Conservation (phyloP, 2,888 invertebrate genomes). For the Rugalucina vietnamica region DNA sequence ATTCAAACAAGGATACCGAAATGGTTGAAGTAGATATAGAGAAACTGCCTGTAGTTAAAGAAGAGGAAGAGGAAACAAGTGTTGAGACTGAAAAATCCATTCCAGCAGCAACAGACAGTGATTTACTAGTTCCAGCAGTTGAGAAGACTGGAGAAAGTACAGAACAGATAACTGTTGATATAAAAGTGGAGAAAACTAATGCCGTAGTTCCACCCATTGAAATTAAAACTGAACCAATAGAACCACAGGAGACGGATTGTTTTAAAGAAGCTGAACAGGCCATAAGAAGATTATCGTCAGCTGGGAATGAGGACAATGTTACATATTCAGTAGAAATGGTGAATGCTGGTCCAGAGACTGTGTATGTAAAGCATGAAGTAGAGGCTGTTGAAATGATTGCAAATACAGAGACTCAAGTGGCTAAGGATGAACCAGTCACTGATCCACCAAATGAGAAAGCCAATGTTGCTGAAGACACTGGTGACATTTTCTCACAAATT, state of each 20-base stretch:
- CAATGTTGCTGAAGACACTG: conserved; percentile 48
- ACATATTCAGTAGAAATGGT: neutral
- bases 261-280: conserved; percentile 95
- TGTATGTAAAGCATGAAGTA: conserved; percentile 47
- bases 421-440: neutral
- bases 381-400: conserved; percentile 33
- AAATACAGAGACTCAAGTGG: conserved; percentile 13
- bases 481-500: conserved; percentile 82
- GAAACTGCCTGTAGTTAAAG: neutral
- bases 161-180: conserved; percentile 37
- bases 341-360: conserved; percentile 5
- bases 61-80: neutral
- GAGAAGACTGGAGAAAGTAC: conserved; percentile 41
- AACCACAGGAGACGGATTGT: conserved; percentile 84
- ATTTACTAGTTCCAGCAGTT: neutral
- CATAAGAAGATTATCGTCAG: conserved; percentile 93
- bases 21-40: neutral
- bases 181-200: conserved; percentile 44
- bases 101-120: neutral
- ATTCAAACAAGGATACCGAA: neutral
- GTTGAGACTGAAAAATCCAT: neutral
- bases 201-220: conserved; percentile 28
- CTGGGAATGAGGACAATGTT: conserved; percentile 87
- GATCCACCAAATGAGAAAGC: neutral
- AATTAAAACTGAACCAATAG: conserved; percentile 28